Conservation (phyloP, 2,113 vertebrate genomes). For the Cervus canadensis region DNA sequence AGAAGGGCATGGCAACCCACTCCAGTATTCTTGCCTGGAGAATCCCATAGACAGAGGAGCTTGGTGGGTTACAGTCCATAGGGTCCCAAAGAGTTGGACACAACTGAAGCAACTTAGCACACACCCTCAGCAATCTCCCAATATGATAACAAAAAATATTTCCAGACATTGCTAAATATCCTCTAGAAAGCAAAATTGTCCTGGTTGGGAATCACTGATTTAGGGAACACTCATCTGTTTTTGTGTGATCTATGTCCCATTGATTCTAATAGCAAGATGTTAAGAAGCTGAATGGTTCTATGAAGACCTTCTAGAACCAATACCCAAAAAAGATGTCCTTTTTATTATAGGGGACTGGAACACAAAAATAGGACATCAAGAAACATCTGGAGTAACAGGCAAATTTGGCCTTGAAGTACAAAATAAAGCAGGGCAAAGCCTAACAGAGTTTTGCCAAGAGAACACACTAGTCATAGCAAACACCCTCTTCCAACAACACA, state of each 20-base stretch:
- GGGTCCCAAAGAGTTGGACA: background rate
- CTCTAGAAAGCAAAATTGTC: background rate
- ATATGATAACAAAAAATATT: background rate
- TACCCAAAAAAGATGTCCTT: rapidly evolving
- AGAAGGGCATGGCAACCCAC: background rate
- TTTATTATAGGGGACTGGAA: background rate
- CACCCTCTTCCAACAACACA: background rate
- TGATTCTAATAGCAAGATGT: background rate
- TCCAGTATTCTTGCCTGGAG: background rate
- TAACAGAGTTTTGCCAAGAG: background rate
- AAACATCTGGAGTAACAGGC: background rate
- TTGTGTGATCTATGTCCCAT: background rate
- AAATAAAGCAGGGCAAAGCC: background rate
- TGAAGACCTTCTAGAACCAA: background rate
- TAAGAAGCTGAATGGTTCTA: background rate
- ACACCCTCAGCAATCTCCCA: background rate
- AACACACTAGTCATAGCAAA: background rate
- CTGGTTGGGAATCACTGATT: background rate
- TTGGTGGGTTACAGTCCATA: background rate
- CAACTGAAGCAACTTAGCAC: background rate
- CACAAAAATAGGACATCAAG: background rate
- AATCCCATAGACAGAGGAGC: background rate
- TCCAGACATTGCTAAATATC: background rate
- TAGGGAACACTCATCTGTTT: background rate
- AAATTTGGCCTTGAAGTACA: background rate